Base-by-base conservation (phyloP, 1,140 invertebrate species). In the Choristoneura fumiferana region DNA sequence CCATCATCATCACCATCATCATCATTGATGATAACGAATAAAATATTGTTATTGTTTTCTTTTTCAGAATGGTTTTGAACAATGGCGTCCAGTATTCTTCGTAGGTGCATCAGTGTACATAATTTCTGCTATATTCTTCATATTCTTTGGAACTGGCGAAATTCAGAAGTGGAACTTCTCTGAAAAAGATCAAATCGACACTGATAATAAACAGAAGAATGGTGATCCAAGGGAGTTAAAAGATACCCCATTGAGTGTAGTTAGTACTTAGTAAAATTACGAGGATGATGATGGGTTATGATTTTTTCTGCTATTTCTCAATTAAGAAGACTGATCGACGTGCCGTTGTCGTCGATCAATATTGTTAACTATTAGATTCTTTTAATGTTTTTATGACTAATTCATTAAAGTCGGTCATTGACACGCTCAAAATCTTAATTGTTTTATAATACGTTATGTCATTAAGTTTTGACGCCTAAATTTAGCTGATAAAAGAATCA, bases 21-120 rank as follows among this genome's bases (percentile, higher is more conserved):
- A n/a, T n/a, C n/a, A n/a, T n/a, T n/a, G n/a, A n/a, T n/a, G n/a
- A 33, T 33, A 10, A 55, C n/a, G n/a, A 40, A n/a, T 22, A 33
- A 43, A 33, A 34, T 59, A 17, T 40, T 54, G 62, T 65, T 65
- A 54, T 65, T 65, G 52, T 60, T 53, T 36, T 4, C 57, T 12
- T 4, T 73, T 90, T 66, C 81, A 96, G 95, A 93, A 95, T 77
- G 93, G 92, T 1, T 89, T 94, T 35, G 92, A 93, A 56, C 91
- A 95, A 64, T 97, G 95, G 96, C 91, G 93, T 40, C 90, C 91
- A 37, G 92, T 96, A 49, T 96, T 96, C 73, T 94, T 93, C 74
- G 92, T 96, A 22, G 94, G 94, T 8, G 91, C 94, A 0, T 91
- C 79, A 10, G 92, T 95, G 0, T 96, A 96, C 63, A 85, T 92